Percentiles rank a stretch among this genome's conserved stretches.
These are phyloP conservation scores for Ciona savignyi DNA, from an alignment of 23 tunicate species.

Conservation along the genomic window DNA sequence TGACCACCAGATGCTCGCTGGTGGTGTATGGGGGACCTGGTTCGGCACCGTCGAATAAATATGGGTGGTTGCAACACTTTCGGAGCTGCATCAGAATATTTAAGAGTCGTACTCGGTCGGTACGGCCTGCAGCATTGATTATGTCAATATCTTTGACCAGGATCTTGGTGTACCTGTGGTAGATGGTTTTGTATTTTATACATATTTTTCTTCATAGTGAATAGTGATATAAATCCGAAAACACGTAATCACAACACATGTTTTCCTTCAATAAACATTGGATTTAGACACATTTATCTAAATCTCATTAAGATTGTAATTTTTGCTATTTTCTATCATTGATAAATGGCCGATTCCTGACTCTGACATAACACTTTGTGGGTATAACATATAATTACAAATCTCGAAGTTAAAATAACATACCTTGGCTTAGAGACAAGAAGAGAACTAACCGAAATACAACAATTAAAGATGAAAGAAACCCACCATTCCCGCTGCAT, in stretches of 20 bases:
- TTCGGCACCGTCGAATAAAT: slow-evolving; percentile 96
- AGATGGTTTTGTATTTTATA: too few relatives aligned
- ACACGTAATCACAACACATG: too few relatives aligned
- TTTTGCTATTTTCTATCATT: not conserved
- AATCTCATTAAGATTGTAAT: too few relatives aligned
- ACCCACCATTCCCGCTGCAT: slow-evolving; percentile 96
- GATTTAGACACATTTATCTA: not conserved
- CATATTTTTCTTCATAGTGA: too few relatives aligned
- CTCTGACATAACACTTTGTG: too few relatives aligned
- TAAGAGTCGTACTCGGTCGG: slow-evolving; percentile 87
- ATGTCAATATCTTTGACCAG: slow-evolving; percentile 96
- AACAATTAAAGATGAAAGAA: too few relatives aligned
- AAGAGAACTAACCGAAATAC: too few relatives aligned
- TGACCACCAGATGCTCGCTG: slow-evolving; percentile 74
- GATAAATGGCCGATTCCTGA: not conserved
- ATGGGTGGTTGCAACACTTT: slow-evolving; percentile 96
- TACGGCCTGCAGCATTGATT: slow-evolving; percentile 91
- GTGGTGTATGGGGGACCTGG: slow-evolving; percentile 99
- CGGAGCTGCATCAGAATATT: slow-evolving; percentile 98
- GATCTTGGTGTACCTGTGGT: slow-evolving; percentile 85
- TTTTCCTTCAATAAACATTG: too few relatives aligned
- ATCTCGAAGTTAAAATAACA: too few relatives aligned
- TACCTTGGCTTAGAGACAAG: too few relatives aligned
- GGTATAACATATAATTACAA: too few relatives aligned
- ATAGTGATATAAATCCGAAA: too few relatives aligned